phyloP scores from a whole-genome alignment of 2,888 invertebrate species.

The Pantelozetes paolii region DNA sequence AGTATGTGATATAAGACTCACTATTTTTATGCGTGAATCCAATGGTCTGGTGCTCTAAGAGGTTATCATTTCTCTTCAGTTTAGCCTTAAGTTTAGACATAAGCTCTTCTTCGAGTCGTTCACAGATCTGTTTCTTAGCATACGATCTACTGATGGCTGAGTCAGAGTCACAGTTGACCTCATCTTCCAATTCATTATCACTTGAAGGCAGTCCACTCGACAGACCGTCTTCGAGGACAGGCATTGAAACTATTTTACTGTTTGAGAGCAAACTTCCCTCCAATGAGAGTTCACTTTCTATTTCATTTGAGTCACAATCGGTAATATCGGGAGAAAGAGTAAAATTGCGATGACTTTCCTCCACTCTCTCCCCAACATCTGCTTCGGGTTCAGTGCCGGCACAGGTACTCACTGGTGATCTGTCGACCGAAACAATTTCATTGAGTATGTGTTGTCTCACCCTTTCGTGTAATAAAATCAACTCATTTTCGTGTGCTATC shows the following conservation, averaged over 20 bases:
- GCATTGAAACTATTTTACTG: constrained; percentile 62
- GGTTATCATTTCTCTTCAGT: constrained; percentile 10
- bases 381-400: constrained; percentile 59
- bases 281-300: constrained; percentile 73
- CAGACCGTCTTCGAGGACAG: constrained; percentile 85
- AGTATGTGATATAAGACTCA: too few species aligned
- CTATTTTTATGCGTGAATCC: neutral
- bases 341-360: constrained; percentile 62
- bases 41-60: constrained; percentile 9
- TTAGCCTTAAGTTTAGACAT: constrained; percentile 46
- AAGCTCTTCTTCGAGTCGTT: constrained; percentile 66
- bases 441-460: constrained; percentile 47
- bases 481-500: constrained; percentile 44
- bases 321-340: constrained; percentile 87
- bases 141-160: constrained; percentile 55
- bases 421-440: constrained; percentile 55
- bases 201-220: constrained; percentile 65
- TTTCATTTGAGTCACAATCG: constrained; percentile 82
- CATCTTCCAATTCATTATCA: constrained; percentile 35
- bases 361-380: constrained; percentile 52
- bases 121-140: constrained; percentile 64
- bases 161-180: neutral
- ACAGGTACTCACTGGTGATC: constrained; percentile 52
- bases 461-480: constrained; percentile 46
- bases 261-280: constrained; percentile 53